Percentiles rank a stretch among this genome's conserved stretches.
Conservation (phyloP, 2,113 vertebrate species). For the Dipodomys merriami region DNA sequence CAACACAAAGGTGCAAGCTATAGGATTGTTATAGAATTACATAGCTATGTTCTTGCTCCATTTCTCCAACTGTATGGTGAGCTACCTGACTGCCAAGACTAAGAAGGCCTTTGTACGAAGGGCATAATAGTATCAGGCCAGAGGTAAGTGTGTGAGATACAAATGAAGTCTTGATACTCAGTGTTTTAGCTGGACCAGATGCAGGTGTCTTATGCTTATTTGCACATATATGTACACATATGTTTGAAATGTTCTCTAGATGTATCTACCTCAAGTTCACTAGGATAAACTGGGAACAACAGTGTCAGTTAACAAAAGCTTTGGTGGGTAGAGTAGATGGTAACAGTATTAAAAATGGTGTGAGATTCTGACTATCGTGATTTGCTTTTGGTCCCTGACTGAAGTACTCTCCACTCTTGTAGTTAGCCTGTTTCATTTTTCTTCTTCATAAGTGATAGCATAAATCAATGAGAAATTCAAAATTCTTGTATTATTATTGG, state of each 20-base stretch:
- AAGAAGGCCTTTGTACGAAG: neutral
- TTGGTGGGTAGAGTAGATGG: neutral
- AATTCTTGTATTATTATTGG: neutral
- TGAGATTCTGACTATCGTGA: neutral
- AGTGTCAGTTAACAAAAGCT: neutral
- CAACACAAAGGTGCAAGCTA: neutral
- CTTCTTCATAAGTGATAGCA: neutral
- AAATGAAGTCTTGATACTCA: neutral
- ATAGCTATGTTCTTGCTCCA: neutral
- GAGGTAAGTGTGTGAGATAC: neutral
- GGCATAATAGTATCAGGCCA: neutral
- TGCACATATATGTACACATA: neutral
- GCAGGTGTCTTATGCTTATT: neutral
- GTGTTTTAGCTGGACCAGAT: neutral
- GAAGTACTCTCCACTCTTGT: neutral
- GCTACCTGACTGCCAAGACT: neutral
- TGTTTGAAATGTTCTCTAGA: conserved; percentile 30
- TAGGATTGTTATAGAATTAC: neutral
- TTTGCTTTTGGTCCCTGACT: conserved; percentile 4
- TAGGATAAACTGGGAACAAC: neutral
- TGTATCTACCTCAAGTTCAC: neutral
- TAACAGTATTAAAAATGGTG: neutral
- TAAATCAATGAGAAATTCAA: conserved; percentile 48
- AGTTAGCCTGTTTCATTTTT: neutral
- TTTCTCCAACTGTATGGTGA: neutral